Evolutionary conservation across 2,888 invertebrate species (phyloP).

Genomic region (Eutolmus rufibarbis): DNA sequence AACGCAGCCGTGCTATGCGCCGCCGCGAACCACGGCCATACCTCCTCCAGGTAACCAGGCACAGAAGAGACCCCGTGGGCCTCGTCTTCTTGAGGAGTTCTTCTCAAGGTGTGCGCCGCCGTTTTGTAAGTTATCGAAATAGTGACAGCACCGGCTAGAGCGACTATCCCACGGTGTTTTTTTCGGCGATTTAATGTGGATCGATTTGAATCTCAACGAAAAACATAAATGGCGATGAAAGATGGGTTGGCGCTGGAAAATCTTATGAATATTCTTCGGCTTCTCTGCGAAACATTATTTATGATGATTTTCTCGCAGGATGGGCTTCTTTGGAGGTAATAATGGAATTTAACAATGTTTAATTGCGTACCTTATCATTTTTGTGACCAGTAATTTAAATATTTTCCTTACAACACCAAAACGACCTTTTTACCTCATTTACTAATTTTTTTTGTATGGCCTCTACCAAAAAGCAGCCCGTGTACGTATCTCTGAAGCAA

Average conservation of each 20-base stretch:
- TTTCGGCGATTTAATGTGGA: background rate
- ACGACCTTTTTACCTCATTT: background rate
- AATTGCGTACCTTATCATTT: background rate
- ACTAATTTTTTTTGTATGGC: background rate
- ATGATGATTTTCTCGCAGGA: background rate
- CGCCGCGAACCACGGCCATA: background rate
- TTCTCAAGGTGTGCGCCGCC: conserved; percentile 11
- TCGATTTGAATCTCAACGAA: background rate
- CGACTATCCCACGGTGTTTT: background rate
- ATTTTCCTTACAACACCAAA: background rate
- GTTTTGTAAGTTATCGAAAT: conserved; percentile 3
- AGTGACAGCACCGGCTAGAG: background rate
- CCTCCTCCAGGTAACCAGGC: background rate
- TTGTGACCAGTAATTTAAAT: background rate
- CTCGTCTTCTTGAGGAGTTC: background rate
- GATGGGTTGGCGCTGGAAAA: background rate
- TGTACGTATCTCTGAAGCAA: too few relatives aligned
- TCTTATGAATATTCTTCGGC: background rate
- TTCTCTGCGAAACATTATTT: background rate
- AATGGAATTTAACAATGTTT: background rate
- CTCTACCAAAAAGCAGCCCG: background rate
- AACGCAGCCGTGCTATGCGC: background rate
- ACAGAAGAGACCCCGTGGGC: background rate
- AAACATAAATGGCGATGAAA: background rate
- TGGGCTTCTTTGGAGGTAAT: background rate